Conservation (phyloP, 2,797 vertebrate species). For the Cheirogaleus major region DNA sequence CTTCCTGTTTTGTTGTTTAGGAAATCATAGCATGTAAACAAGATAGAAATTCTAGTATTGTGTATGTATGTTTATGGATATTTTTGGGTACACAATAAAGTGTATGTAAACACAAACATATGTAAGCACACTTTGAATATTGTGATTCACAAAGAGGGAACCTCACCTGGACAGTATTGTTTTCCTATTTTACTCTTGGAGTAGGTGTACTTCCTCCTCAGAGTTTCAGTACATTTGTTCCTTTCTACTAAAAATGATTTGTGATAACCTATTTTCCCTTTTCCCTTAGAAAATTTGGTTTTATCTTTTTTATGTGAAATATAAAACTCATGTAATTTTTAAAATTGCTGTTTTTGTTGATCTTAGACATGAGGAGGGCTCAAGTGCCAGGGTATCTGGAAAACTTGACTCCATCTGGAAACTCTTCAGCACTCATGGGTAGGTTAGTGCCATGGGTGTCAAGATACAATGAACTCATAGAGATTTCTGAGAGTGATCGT, state of each 20-base stretch:
- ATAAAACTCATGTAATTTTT: background rate
- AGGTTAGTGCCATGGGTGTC: background rate
- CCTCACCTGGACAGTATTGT: background rate
- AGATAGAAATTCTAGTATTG: background rate
- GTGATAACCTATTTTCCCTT: background rate
- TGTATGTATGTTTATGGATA: background rate
- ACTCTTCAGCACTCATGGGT: background rate
- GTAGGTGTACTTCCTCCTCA: background rate
- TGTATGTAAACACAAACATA: background rate
- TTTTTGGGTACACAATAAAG: background rate
- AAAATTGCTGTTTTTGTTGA: background rate
- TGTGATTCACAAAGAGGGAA: background rate
- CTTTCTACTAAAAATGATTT: background rate
- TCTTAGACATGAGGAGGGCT: background rate
- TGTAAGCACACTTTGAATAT: background rate
- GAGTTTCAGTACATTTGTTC: background rate
- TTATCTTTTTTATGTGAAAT: background rate
- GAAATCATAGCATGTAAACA: background rate
- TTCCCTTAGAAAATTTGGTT: conserved; percentile 19
- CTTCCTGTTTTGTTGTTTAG: background rate
- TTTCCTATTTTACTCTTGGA: background rate
- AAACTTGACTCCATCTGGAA: background rate
- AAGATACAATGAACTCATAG: background rate
- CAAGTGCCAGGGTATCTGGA: background rate
- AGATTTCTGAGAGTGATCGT: background rate